A percentile compares a stretch with the other conserved stretches of the same genome.
These are phyloP conservation scores for Lethocerus indicus DNA, from an alignment of 1,140 invertebrate genomes.

Conservation along the genomic window DNA sequence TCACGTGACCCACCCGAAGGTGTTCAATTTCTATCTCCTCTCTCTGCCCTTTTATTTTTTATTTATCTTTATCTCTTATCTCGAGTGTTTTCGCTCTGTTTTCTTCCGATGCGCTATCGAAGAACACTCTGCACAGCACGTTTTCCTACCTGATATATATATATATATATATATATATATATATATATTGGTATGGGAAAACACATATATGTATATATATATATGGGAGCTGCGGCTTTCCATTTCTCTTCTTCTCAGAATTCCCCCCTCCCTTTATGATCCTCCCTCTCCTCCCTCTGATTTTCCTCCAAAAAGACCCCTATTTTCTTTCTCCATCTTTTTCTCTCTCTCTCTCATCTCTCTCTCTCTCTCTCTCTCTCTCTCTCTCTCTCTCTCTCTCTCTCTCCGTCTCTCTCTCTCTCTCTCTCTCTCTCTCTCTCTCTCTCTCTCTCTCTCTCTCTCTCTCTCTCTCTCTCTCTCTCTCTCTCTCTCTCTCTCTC, in stretches of 20 bases:
- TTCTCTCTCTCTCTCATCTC: background rate
- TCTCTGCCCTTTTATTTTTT: too few species aligned
- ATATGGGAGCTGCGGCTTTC: too few species aligned
- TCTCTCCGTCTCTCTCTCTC: background rate
- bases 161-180: too few species aligned
- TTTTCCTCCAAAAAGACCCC: background rate
- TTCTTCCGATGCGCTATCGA: too few species aligned
- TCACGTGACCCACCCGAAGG: too few species aligned
- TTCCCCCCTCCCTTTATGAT: background rate
- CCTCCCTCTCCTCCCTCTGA: background rate
- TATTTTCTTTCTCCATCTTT: background rate
- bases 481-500: slow-evolving; percentile 1
- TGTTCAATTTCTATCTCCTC: too few species aligned
- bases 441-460: background rate
- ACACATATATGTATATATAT: too few species aligned
- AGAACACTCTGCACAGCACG: too few species aligned
- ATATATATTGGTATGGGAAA: too few species aligned
- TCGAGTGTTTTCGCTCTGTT: too few species aligned
- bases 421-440: background rate
- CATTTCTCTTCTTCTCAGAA: background rate
- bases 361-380: slow-evolving; percentile 2
- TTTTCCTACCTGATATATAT: too few species aligned
- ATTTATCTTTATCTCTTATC: too few species aligned
- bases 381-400: slow-evolving; percentile 1
- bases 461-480: background rate